Evolutionary conservation across 2,113 vertebrate genomes (phyloP).

Genomic region (Oplegnathus fasciatus): DNA sequence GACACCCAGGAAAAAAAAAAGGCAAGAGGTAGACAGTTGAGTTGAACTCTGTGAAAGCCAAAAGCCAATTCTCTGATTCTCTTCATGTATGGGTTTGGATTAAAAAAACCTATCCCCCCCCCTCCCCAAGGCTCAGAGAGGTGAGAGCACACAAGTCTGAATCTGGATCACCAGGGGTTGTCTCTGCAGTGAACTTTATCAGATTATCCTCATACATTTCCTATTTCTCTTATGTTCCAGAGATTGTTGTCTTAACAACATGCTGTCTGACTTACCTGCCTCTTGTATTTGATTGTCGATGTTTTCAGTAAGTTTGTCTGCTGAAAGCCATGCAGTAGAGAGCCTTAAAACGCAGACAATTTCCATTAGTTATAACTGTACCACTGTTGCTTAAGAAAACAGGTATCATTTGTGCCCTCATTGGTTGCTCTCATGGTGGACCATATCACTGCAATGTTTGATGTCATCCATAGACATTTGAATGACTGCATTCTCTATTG

Average conservation of each 20-base stretch:
- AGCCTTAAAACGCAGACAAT: not conserved
- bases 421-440: not conserved
- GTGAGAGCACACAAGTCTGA: slow-evolving; percentile 3
- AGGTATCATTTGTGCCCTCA: not conserved
- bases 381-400: not conserved
- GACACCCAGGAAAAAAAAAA: not conserved
- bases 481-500: not conserved
- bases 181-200: not conserved
- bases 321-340: slow-evolving; percentile 4
- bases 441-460: not conserved
- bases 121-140: not conserved
- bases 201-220: not conserved
- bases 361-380: not conserved
- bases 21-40: not conserved
- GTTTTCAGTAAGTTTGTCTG: slow-evolving; percentile 7
- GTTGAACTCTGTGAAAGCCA: not conserved
- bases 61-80: not conserved
- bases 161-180: not conserved
- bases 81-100: not conserved
- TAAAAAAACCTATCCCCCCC: not conserved
- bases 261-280: not conserved
- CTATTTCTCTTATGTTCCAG: not conserved
- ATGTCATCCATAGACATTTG: not conserved
- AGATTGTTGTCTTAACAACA: slow-evolving; percentile 6
- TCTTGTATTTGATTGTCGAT: slow-evolving; percentile 12